A percentile compares a stretch with the other conserved stretches of the same genome.
phyloP scores from a whole-genome alignment of 1,140 invertebrate species.

The Thrips palmi region DNA sequence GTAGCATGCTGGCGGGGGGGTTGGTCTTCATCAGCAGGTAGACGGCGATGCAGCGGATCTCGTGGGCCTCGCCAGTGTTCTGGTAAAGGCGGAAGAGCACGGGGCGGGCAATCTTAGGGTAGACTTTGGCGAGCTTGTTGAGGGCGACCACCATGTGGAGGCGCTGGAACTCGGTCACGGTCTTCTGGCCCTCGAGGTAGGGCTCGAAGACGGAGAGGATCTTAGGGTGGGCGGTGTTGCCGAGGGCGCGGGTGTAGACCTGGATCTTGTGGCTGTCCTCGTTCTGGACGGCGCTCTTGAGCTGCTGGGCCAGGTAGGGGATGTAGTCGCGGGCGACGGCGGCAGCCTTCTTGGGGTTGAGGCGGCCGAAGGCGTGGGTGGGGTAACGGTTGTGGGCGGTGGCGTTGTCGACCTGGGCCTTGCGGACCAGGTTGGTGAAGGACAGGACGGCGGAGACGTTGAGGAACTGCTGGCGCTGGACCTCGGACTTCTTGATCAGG shows the following conservation, averaged over 20 bases:
- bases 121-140: conserved; percentile 24
- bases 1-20: conserved; percentile 38
- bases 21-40: conserved; percentile 32
- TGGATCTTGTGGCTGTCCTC: conserved; percentile 32
- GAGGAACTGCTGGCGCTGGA: conserved; percentile 25
- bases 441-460: conserved; percentile 32
- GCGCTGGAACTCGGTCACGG: conserved; percentile 34
- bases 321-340: conserved; percentile 33
- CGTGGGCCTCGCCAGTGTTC: conserved; percentile 37
- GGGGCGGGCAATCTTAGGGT: conserved; percentile 29
- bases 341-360: conserved; percentile 26
- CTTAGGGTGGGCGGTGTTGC: conserved; percentile 35
- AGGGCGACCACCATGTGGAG: conserved; percentile 36
- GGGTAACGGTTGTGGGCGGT: conserved; percentile 37
- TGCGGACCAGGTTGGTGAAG: conserved; percentile 35
- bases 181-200: conserved; percentile 39
- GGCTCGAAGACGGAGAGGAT: conserved; percentile 39
- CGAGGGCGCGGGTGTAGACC: conserved; percentile 38
- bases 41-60: conserved; percentile 42
- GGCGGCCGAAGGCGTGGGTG: conserved; percentile 34
- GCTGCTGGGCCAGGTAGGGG: conserved; percentile 29
- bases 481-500: conserved; percentile 27
- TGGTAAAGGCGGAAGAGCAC: conserved; percentile 44
- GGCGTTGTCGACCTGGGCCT: conserved; percentile 32
- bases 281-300: conserved; percentile 30